Conservation (phyloP, 2,888 invertebrate species). For the Rhagium mordax region DNA sequence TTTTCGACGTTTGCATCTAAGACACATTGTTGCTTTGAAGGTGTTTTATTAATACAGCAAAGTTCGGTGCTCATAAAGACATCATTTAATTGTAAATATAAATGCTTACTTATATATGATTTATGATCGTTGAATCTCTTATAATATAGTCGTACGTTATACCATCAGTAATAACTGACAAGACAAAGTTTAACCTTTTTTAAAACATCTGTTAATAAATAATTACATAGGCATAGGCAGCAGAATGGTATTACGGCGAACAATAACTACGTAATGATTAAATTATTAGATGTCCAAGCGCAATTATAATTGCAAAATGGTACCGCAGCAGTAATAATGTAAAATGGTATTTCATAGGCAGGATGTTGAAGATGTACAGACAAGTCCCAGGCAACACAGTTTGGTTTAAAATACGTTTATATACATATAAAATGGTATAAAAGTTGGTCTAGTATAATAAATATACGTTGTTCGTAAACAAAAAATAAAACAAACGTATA, state of each 20-base stretch:
- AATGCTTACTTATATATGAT: slow-evolving; percentile 40
- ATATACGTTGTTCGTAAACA: too few species aligned
- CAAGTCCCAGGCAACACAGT: too few species aligned
- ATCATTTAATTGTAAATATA: background rate
- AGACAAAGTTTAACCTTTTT: background rate
- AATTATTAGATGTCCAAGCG: too few species aligned
- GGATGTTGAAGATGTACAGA: too few species aligned
- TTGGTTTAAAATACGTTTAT: too few species aligned
- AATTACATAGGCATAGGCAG: background rate
- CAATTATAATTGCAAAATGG: too few species aligned
- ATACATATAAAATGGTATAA: too few species aligned
- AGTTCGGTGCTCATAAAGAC: slow-evolving; percentile 1
- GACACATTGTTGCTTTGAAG: background rate
- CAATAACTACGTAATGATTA: too few species aligned
- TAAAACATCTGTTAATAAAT: background rate
- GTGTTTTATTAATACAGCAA: background rate
- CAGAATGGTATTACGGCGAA: background rate
- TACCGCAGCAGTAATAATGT: too few species aligned
- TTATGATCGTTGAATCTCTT: slow-evolving; percentile 8
- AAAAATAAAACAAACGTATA: too few species aligned
- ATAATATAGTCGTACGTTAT: background rate
- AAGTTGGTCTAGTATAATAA: too few species aligned
- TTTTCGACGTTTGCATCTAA: background rate
- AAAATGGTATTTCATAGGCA: too few species aligned
- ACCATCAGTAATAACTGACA: background rate